Evolutionary conservation across 1,140 invertebrate species (phyloP).

Genomic region (Acyrthosiphon pisum): DNA sequence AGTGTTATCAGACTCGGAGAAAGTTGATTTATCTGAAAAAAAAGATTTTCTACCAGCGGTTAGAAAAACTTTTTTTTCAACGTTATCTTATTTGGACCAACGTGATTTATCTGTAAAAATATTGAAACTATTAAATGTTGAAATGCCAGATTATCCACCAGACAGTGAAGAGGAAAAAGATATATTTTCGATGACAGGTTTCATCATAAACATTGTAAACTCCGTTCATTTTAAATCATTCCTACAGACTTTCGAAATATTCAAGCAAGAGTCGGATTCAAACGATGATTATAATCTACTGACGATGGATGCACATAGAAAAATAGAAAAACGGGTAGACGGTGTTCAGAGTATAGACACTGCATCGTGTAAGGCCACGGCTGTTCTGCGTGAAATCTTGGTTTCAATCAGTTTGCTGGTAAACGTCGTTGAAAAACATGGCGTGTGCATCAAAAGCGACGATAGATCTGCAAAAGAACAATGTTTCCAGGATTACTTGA

Average conservation of each 20-base stretch:
- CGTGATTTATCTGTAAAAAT: neutral
- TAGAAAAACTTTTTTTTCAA: no score
- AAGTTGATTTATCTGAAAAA: no score
- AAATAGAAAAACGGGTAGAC: neutral
- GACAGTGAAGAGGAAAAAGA: no score
- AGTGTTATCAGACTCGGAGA: neutral
- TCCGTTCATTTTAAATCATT: neutral
- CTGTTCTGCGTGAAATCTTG: neutral
- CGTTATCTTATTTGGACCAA: no score
- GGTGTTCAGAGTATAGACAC: neutral
- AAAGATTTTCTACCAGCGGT: no score
- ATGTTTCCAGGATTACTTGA: neutral
- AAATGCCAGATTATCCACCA: neutral
- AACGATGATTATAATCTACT: neutral
- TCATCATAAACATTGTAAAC: neutral
- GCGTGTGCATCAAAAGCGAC: neutral
- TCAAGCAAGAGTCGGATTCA: neutral
- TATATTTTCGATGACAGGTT: neutral
- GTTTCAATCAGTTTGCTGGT: neutral
- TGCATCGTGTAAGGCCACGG: neutral
- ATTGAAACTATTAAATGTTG: neutral
- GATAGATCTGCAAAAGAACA: neutral
- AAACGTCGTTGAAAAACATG: neutral
- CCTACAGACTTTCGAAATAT: neutral
- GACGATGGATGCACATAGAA: neutral